Base-by-base conservation (phyloP, 2,113 vertebrate genomes). In the Rhinopithecus roxellana region DNA sequence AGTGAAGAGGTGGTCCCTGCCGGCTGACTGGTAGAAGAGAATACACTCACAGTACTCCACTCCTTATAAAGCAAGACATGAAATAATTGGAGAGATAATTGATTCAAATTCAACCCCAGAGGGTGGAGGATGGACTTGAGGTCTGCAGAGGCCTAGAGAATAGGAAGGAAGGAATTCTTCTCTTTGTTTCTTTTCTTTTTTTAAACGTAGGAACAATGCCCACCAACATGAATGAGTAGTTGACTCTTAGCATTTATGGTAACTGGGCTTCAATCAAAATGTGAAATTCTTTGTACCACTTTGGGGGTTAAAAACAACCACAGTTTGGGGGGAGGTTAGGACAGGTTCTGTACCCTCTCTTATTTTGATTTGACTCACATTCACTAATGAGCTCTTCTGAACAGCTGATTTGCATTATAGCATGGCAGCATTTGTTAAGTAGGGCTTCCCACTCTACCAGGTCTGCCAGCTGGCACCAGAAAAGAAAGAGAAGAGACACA, bases 341-440 rank as follows among this genome's bases (percentile, higher is more conserved):
- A 50, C 50, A 40, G 82, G 89, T 52, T 92, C 90, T 43, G 70
- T 55, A 14, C 50, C 61, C 78, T 88, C 67, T 95, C 94, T 83
- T 90, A 79, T 89, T 93, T 92, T 82, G 75, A 91, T 74, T 86
- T 38, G 55, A 86, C 64, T 79, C 96, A 86, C 95, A 90, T 59
- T 77, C 82, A 40, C 87, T 97, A 88, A 97, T 95, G 81, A 97
- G 97, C 92, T 90, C 95, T 78, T 94, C 88, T 59, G 82, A 95
- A 81, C 90, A 85, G 89, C 97, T 72, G 80, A 90, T 95, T 96
- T 97, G 94, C 43, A 18, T 90, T 25, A n/a, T 64, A 55, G 94
- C 88, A 14, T 57, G 61, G 96, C 89, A 85, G 10, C 74, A 3
- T 43, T 92, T 48, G 96, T 89, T 30, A 91, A 95, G 97, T 64